Conservation (phyloP, 2,797 vertebrate genomes). For the Megaceryle alcyon region DNA sequence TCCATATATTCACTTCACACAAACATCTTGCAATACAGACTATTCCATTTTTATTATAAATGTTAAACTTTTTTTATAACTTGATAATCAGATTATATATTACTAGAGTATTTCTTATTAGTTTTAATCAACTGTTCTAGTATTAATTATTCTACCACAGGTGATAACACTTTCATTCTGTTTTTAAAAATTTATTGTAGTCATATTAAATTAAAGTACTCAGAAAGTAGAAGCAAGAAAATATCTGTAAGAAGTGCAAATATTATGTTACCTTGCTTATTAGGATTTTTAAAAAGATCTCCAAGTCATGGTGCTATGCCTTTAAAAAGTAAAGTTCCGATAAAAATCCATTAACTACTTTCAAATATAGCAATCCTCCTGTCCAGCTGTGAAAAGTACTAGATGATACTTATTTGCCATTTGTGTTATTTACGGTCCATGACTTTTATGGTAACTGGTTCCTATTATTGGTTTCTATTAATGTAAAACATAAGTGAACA, state of each 20-base stretch:
- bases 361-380: conserved; percentile 82
- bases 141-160: not conserved
- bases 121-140: not conserved
- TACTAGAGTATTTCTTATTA: not conserved
- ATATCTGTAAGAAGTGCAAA: not conserved
- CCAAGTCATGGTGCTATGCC: conserved; percentile 53
- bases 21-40: not conserved
- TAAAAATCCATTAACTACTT: conserved; percentile 85
- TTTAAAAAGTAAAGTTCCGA: conserved; percentile 83
- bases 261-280: not conserved
- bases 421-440: conserved; percentile 94
- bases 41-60: not conserved
- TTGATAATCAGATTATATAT: not conserved
- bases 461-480: conserved; percentile 95
- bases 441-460: conserved; percentile 93
- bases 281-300: conserved; percentile 22
- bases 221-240: conserved; percentile 7
- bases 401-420: conserved; percentile 90
- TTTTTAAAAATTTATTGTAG: not conserved
- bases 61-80: not conserved
- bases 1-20: not conserved
- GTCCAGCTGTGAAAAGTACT: conserved; percentile 87
- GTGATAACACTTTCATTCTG: not conserved
- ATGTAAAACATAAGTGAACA: conserved; percentile 97
- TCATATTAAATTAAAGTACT: not conserved